phyloP scores from a whole-genome alignment of 2,113 vertebrate species.

The Butorides virescens region DNA sequence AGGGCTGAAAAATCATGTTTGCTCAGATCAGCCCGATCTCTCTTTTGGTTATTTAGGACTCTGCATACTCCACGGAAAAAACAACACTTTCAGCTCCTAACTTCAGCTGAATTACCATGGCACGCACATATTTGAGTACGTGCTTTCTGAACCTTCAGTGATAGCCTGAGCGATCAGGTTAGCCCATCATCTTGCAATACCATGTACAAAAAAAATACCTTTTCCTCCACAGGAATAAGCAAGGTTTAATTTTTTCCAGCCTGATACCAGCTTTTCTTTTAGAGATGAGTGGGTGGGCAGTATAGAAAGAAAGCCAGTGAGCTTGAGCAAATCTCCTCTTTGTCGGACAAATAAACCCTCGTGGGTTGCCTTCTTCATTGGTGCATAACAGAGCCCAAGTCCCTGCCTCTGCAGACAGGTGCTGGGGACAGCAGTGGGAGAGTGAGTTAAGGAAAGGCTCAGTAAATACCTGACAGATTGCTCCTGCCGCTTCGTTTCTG shows the following conservation, averaged over 20 bases:
- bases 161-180: neutral
- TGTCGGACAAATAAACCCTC: neutral
- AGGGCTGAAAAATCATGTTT: slow-evolving; percentile 52
- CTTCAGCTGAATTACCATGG: neutral
- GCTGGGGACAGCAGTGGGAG: neutral
- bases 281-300: neutral
- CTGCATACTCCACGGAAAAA: neutral
- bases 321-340: neutral
- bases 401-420: neutral
- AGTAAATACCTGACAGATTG: slow-evolving; percentile 22
- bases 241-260: neutral
- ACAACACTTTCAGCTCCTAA: neutral
- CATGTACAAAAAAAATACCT: neutral
- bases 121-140: neutral
- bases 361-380: neutral
- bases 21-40: neutral
- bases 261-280: neutral
- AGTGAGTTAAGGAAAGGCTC: neutral
- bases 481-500: slow-evolving; percentile 35
- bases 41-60: slow-evolving; percentile 16
- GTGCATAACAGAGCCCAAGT: fast-evolving
- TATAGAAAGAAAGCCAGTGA: fast-evolving
- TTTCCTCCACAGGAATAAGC: neutral
- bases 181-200: neutral
- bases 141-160: neutral